Percentiles rank a stretch among this genome's conserved stretches.
Conservation (phyloP, 2,888 invertebrate species). For the Cosmia pyralina region DNA sequence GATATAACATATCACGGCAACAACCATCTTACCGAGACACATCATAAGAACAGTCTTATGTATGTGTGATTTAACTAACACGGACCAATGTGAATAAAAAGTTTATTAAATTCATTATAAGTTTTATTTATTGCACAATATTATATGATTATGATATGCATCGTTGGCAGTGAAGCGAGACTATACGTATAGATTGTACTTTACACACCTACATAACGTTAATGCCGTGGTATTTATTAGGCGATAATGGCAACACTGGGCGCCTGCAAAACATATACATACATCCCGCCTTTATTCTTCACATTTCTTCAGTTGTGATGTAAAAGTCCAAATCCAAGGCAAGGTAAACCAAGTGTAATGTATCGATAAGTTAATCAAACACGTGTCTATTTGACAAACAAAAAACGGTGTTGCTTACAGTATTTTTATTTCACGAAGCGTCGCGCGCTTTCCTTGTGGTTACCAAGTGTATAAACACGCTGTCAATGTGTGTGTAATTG, state of each 20-base stretch:
- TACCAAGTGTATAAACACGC: too few species aligned
- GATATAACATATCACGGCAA: too few species aligned
- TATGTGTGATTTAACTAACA: constrained; percentile 66
- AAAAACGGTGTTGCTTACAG: background rate
- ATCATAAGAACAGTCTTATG: constrained; percentile 59
- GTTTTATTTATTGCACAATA: constrained; percentile 74
- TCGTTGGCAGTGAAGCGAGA: constrained; percentile 56
- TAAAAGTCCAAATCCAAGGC: background rate
- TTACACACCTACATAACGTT: constrained; percentile 45
- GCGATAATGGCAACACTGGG: constrained; percentile 15
- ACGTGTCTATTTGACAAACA: background rate
- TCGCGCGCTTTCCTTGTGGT: too few species aligned
- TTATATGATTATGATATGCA: constrained; percentile 56
- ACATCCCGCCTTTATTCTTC: background rate
- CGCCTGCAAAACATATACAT: background rate
- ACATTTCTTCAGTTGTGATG: background rate
- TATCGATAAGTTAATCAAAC: background rate
- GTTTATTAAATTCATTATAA: constrained; percentile 70
- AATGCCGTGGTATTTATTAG: constrained; percentile 26
- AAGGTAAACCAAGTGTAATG: background rate
- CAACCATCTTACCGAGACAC: background rate
- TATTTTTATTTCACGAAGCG: too few species aligned
- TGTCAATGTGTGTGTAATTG: too few species aligned
- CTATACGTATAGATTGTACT: constrained; percentile 42
- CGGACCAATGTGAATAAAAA: constrained; percentile 79